Percentiles rank a stretch among this genome's conserved stretches.
These are phyloP conservation scores for Synanthedon andrenaeformis DNA, from an alignment of 2,888 invertebrate genomes.

Conservation along the genomic window DNA sequence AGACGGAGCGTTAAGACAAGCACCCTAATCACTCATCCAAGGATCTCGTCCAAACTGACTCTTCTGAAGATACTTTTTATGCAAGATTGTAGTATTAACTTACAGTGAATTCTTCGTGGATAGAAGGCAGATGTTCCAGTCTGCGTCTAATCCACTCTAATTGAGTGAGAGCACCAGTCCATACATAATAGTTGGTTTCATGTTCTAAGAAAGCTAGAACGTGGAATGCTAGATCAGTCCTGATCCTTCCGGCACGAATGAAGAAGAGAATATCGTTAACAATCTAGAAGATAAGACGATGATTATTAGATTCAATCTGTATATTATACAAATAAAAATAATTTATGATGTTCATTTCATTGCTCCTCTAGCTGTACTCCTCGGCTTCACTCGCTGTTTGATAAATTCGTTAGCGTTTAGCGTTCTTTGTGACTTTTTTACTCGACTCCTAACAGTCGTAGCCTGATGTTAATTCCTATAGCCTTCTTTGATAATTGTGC, in stretches of 20 bases:
- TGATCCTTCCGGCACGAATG: slow-evolving; percentile 70
- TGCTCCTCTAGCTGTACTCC: not conserved
- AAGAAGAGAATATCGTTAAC: slow-evolving; percentile 83
- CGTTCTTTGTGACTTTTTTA: too few species aligned
- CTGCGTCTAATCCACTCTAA: slow-evolving; percentile 61
- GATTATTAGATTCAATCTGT: not conserved
- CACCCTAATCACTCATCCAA: too few species aligned
- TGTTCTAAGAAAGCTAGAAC: slow-evolving; percentile 75
- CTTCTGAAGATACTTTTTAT: too few species aligned
- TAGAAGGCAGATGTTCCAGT: slow-evolving; percentile 39
- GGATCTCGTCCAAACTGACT: too few species aligned
- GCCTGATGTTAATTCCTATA: too few species aligned
- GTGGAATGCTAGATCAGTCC: slow-evolving; percentile 70
- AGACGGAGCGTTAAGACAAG: too few species aligned
- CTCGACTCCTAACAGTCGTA: too few species aligned
- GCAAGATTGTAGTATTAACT: slow-evolving; percentile 7
- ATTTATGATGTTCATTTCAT: not conserved
- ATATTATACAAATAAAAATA: slow-evolving; percentile 1
- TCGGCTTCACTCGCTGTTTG: not conserved
- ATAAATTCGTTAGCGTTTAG: not conserved
- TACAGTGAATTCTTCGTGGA: slow-evolving; percentile 36
- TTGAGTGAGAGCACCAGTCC: slow-evolving; percentile 74
- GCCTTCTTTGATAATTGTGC: too few species aligned
- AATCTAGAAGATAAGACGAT: slow-evolving; percentile 38
- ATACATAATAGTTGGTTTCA: slow-evolving; percentile 82